Evolutionary conservation across 1,140 invertebrate species (phyloP).

Genomic region (Drosophila seguyi): DNA sequence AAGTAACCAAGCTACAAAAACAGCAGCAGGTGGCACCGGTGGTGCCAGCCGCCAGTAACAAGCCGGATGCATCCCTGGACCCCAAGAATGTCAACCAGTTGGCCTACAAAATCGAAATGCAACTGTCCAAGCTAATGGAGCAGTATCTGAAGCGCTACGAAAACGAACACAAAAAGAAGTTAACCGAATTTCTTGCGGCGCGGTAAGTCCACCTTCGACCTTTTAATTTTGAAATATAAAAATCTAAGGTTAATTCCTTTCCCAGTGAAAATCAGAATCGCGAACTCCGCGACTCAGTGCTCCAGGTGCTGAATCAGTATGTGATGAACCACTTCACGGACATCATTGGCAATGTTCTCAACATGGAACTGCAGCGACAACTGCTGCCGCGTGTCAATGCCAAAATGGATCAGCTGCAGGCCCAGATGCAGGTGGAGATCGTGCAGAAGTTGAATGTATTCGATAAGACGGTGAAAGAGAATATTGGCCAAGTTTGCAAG

Average conservation of each 20-base stretch:
- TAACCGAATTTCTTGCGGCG: conserved; percentile 67
- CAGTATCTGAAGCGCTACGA: conserved; percentile 85
- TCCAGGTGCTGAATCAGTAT: conserved; percentile 83
- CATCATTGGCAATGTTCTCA: conserved; percentile 85
- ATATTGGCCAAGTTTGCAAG: conserved; percentile 91
- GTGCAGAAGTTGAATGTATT: conserved; percentile 89
- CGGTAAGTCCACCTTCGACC: conserved; percentile 34
- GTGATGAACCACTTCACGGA: conserved; percentile 85
- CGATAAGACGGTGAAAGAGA: conserved; percentile 91
- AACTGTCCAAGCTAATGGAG: conserved; percentile 81
- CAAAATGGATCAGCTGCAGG: conserved; percentile 89
- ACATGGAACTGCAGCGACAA: conserved; percentile 85
- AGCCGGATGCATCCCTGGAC: conserved; percentile 43
- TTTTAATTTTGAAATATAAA: neutral
- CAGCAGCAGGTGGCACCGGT: conserved; percentile 18
- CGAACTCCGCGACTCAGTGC: conserved; percentile 86
- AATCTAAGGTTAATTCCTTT: neutral
- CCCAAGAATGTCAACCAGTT: conserved; percentile 71
- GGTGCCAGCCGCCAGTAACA: conserved; percentile 12
- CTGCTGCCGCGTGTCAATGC: conserved; percentile 87
- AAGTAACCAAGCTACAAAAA: conserved; percentile 66
- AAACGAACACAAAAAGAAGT: conserved; percentile 83
- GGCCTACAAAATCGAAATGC: conserved; percentile 82
- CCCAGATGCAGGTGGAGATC: conserved; percentile 89
- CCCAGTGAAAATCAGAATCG: conserved; percentile 79